phyloP scores from a whole-genome alignment of 2,797 vertebrate genomes.

The Ctenochaetus hawaiiensis region DNA sequence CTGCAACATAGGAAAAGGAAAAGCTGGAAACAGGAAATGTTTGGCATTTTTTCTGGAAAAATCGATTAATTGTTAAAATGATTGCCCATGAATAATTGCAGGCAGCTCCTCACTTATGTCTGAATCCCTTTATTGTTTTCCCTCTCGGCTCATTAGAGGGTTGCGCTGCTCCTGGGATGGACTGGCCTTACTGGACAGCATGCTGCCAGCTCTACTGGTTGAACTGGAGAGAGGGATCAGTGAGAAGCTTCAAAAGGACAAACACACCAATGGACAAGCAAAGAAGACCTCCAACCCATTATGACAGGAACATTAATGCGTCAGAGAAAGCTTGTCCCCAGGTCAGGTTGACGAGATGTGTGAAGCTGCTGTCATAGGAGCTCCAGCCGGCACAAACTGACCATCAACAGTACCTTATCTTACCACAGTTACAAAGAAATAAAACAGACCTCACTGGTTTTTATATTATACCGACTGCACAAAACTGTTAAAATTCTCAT shows the following conservation, averaged over 20 bases:
- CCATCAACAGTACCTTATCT: neutral
- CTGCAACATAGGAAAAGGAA: neutral
- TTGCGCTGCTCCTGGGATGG: conserved; percentile 92
- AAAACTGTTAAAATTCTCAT: neutral
- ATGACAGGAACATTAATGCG: conserved; percentile 11
- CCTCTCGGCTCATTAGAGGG: conserved; percentile 79
- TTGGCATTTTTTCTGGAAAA: neutral
- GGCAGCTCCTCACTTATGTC: no score
- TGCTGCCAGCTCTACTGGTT: conserved; percentile 88
- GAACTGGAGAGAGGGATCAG: conserved; percentile 80
- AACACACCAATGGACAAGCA: conserved; percentile 19
- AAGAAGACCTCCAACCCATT: neutral
- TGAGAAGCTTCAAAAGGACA: conserved; percentile 4
- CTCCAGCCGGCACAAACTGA: neutral
- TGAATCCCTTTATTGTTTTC: no score
- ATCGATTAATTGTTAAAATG: neutral
- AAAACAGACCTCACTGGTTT: neutral
- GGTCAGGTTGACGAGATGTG: neutral
- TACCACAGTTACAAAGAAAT: neutral
- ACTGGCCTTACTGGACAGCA: conserved; percentile 90
- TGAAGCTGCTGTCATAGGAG: no score
- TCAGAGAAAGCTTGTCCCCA: neutral
- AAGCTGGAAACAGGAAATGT: neutral
- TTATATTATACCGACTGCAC: neutral
- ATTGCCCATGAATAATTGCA: no score